Evolutionary conservation across 1,140 invertebrate species (phyloP), one percentile per base, ranked within the genome.

Genomic region (Agrypnia vestita): DNA sequence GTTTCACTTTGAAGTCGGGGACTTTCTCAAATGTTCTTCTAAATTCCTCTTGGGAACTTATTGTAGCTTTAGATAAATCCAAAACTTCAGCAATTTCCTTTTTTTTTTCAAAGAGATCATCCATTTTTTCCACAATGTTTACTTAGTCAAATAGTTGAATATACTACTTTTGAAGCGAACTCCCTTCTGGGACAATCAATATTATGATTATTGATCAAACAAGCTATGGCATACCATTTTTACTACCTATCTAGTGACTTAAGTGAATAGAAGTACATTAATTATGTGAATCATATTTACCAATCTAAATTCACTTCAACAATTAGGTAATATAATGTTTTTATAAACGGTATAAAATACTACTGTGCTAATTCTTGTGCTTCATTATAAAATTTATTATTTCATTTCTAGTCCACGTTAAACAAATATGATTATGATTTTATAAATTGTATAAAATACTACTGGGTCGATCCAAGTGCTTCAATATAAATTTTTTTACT

Each of bases 1-100:
- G 92, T 83, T 95, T 93, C 69, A 97, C 96, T 88, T 96, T 96
- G 84, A 95, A 97, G 85, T 98, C 96, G 0, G 96, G 96, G 21
- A 97, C 94, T 88, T 95, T 95, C 82, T 97, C 95, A 84, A 95
- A 90, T 21, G 96, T 90, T 72, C 93, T 92, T 82, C 94, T 92
- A 83, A 96, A 96, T 85, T 97, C 96, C 84, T 97, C 95, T 80
- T 93, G 92, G 15, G 92, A 93, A 81, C 92, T 94, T 51, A 92
- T 92, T 4, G 93, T 92, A n/a, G 92, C 91, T 86, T 95, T 94
- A 69, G 95, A 96, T 73, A 97, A 91, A 88, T 97, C 96, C 4
- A 97, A 90, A 79, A 97, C 94, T 69, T 95, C 93, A 49, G 94
- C 93, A 67, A 93, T 92, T 85, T 96, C 94, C 87, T 96, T 96